Evolutionary conservation across 2,113 vertebrate genomes (phyloP).

Genomic region (Arizona elegans): DNA sequence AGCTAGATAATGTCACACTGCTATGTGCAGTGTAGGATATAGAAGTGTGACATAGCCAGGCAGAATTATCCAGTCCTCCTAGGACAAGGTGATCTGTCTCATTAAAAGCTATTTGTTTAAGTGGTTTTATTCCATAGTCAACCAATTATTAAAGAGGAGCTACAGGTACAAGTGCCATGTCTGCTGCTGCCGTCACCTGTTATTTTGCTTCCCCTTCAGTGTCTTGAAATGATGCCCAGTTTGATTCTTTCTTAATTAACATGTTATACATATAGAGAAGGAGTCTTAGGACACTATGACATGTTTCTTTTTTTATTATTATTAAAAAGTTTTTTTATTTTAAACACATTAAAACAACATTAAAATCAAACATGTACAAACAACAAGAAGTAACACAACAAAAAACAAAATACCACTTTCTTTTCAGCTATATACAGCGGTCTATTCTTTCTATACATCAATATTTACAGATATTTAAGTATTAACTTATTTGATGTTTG

Average conservation of each 20-base stretch:
- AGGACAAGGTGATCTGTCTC: constrained; percentile 9
- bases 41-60: constrained; percentile 5
- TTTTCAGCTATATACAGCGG: no score
- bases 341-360: no score
- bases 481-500: no score
- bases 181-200: not conserved
- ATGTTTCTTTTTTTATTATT: not conserved
- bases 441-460: no score
- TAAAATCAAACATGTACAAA: no score
- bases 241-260: not conserved
- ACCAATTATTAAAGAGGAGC: constrained; percentile 1
- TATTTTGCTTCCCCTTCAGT: not conserved
- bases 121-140: not conserved
- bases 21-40: not conserved
- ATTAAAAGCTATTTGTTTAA: constrained; percentile 12
- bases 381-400: no score
- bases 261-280: not conserved
- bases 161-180: not conserved
- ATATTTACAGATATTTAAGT: no score
- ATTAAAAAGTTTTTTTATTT: no score
- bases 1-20: constrained; percentile 1
- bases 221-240: not conserved
- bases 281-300: not conserved
- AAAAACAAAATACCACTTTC: no score
- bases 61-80: not conserved